Evolutionary conservation across 2,797 vertebrate species (phyloP), one percentile per base, ranked within the genome.

Genomic region (Mastacembelus armatus): DNA sequence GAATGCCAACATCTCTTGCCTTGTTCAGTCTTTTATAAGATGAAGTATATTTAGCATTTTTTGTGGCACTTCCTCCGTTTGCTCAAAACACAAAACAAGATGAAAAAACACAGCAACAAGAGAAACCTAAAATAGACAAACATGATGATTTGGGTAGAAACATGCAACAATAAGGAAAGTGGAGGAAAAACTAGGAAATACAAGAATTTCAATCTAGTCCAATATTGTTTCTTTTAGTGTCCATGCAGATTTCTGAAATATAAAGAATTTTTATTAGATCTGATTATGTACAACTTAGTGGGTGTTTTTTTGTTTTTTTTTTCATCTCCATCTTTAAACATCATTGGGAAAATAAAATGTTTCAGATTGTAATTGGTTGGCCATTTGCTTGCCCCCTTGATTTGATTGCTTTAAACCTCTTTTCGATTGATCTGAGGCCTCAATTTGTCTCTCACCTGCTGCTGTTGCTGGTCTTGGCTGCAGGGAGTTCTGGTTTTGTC

Each of bases 401-500:
- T 36, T 54, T 15, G 4, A 5, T 1, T 6, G 24, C 32, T 22
- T 11, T n/a, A 33, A 32, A 45, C 16, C 4, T 35, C 30, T 18
- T 35, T 1, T 35, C 35, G 26, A 3, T 26, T 26, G 24, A 26
- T 24, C 24, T 26, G 26, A 26, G 24, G 24, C 30, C 4, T 9
- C 32, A 36, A 38, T 38, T n/a, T n/a, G n/a, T n/a, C n/a, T n/a
- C n/a, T n/a, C n/a, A n/a, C n/a, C n/a, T n/a, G n/a, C n/a, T n/a
- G n/a, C 36, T 40, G 38, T 15, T 12, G 36, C 35, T 36, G 35
- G 5, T 35, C 35, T 36, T 1, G 18, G 16, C n/a, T 40, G 38
- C 16, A 4, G 16, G 4, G n/a, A 49, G 32, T 29, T 60, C 48
- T 48, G 66, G 18, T 52, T 78, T 71, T 43, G 43, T 51, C 35